These are phyloP conservation scores for Emydoidea blandingii DNA, from an alignment of 2,797 vertebrate genomes.

Conservation along the genomic window DNA sequence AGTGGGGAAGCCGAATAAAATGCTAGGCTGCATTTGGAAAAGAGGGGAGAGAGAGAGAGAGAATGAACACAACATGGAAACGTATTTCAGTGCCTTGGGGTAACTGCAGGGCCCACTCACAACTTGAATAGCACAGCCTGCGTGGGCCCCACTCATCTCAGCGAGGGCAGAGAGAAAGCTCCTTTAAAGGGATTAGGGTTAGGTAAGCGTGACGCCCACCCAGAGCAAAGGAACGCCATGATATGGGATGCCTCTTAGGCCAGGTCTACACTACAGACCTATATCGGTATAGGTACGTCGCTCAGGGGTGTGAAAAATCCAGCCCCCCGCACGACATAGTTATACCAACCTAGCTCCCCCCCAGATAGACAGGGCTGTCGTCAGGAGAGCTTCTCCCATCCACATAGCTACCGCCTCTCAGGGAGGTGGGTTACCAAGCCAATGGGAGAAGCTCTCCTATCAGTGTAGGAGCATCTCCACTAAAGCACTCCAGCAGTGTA, in stretches of 20 bases:
- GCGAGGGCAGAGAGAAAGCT: not conserved
- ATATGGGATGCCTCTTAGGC: not conserved
- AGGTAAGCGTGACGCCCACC: not conserved
- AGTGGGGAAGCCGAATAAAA: not conserved
- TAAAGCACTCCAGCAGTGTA: too few species aligned
- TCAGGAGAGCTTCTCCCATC: too few species aligned
- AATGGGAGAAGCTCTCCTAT: too few species aligned
- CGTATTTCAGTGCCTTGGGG: not conserved
- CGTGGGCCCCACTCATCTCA: not conserved
- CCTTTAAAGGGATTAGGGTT: not conserved
- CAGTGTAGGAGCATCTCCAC: too few species aligned
- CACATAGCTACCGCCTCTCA: too few species aligned
- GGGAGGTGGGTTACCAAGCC: too few species aligned
- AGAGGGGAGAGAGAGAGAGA: not conserved
- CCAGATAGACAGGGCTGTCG: too few species aligned
- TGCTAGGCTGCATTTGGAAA: not conserved
- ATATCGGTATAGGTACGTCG: too few species aligned
- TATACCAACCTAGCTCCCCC: too few species aligned
- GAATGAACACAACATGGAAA: not conserved
- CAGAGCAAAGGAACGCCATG: not conserved
- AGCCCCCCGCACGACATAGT: too few species aligned
- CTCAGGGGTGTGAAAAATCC: too few species aligned
- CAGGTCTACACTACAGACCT: not conserved
- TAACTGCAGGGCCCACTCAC: not conserved
- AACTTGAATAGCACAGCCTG: not conserved